phyloP scores from a whole-genome alignment of 2,797 vertebrate species.

The Malacoctenus gilli region DNA sequence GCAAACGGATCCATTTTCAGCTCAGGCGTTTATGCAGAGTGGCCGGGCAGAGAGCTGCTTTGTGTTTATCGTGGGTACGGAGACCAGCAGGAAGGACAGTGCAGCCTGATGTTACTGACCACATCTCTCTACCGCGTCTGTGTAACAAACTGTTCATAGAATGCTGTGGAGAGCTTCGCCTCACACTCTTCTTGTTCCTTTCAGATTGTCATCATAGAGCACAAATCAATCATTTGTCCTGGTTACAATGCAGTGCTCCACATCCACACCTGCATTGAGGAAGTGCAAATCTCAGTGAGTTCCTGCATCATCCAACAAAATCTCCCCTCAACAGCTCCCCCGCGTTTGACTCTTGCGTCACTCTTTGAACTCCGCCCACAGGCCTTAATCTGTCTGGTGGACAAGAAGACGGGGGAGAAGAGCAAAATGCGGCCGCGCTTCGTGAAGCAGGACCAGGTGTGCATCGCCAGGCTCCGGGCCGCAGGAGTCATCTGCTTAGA shows the following conservation, averaged over 20 bases:
- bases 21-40: no score
- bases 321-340: no score
- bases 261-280: constrained; percentile 99
- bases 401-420: constrained; percentile 98
- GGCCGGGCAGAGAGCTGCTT: no score
- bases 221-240: constrained; percentile 99
- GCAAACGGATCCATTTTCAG: neutral
- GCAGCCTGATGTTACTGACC: no score
- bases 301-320: accelerated
- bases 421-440: constrained; percentile 97
- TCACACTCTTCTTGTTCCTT: no score
- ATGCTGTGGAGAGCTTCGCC: no score
- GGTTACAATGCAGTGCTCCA: constrained; percentile 99
- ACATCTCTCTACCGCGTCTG: no score
- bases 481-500: constrained; percentile 98
- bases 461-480: constrained; percentile 93
- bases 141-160: no score
- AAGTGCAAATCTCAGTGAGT: constrained; percentile 98
- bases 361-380: constrained; percentile 51
- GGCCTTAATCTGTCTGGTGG: constrained; percentile 99
- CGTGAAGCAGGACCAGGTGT: constrained; percentile 99
- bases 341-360: neutral
- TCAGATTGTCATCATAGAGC: constrained; percentile 99
- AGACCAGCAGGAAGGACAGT: no score
- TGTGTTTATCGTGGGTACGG: no score